These are phyloP conservation scores for Itoplectis maculator DNA, from an alignment of 2,888 invertebrate species.

Conservation along the genomic window DNA sequence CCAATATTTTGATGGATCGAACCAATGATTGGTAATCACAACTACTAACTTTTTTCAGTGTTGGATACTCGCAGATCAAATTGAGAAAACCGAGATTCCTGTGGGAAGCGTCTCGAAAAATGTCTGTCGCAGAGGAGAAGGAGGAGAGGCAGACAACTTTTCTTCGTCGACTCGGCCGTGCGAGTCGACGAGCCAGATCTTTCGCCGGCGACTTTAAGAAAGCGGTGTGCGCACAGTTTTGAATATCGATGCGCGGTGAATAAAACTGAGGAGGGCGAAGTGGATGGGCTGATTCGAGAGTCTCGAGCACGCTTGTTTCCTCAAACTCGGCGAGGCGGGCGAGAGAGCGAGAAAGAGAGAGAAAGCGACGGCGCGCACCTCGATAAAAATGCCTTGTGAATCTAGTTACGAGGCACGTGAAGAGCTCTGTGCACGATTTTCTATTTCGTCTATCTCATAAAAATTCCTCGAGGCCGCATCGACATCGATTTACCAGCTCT, in stretches of 20 bases:
- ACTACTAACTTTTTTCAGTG: too few species aligned
- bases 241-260: conserved; percentile 58
- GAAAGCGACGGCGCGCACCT: conserved; percentile 12
- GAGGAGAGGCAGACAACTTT: conserved; percentile 31
- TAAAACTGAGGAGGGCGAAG: conserved; percentile 28
- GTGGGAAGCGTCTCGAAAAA: not conserved
- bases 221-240: conserved; percentile 53
- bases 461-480: conserved; percentile 61
- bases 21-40: too few species aligned
- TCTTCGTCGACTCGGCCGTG: conserved; percentile 52
- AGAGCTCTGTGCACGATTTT: conserved; percentile 55
- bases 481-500: conserved; percentile 65
- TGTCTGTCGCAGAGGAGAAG: conserved; percentile 1
- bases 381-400: conserved; percentile 62
- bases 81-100: not conserved
- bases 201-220: conserved; percentile 42
- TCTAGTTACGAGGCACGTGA: conserved; percentile 46
- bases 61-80: conserved; percentile 25
- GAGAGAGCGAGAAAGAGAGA: conserved; percentile 9
- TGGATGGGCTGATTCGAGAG: conserved; percentile 18
- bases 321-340: conserved; percentile 1
- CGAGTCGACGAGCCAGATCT: conserved; percentile 65
- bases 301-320: conserved; percentile 48
- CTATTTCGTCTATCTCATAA: conserved; percentile 64
- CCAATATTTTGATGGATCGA: too few species aligned